Percentiles rank a stretch among this genome's conserved stretches.
These are phyloP conservation scores for Scalopus aquaticus DNA, from an alignment of 2,113 vertebrate species.

Conservation along the genomic window DNA sequence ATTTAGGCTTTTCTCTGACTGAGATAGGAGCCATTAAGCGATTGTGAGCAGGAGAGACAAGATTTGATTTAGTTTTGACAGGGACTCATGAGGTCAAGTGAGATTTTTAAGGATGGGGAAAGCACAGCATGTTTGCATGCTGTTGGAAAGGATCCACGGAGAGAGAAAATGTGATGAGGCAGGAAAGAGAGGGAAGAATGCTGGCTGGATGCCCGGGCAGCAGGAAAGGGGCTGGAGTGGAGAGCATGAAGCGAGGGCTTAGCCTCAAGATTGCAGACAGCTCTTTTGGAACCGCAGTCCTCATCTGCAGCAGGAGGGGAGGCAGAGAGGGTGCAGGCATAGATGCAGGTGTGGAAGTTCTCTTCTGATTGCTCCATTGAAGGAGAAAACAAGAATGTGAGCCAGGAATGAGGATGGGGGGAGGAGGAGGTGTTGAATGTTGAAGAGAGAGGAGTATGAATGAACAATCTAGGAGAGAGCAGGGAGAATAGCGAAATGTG, in stretches of 20 bases:
- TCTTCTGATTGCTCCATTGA: neutral
- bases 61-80: neutral
- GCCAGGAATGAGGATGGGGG: neutral
- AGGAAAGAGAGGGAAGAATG: neutral
- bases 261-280: neutral
- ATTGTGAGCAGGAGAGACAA: neutral
- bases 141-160: neutral
- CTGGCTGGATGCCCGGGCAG: accelerated
- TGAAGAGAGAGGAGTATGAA: neutral
- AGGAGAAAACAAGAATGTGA: neutral
- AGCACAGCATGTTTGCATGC: neutral
- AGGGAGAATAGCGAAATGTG: no score
- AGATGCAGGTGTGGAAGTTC: neutral
- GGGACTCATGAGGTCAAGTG: neutral
- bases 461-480: neutral
- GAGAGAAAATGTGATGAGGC: neutral
- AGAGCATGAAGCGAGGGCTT: no score
- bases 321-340: accelerated
- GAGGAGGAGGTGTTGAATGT: neutral
- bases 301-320: neutral
- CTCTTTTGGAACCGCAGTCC: no score
- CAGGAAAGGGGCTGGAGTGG: neutral
- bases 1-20: neutral
- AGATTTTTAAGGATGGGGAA: neutral
- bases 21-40: neutral